Percentiles rank a stretch among this genome's conserved stretches.
Conservation (phyloP, 2,113 vertebrate species). For the Poecilia latipinna region DNA sequence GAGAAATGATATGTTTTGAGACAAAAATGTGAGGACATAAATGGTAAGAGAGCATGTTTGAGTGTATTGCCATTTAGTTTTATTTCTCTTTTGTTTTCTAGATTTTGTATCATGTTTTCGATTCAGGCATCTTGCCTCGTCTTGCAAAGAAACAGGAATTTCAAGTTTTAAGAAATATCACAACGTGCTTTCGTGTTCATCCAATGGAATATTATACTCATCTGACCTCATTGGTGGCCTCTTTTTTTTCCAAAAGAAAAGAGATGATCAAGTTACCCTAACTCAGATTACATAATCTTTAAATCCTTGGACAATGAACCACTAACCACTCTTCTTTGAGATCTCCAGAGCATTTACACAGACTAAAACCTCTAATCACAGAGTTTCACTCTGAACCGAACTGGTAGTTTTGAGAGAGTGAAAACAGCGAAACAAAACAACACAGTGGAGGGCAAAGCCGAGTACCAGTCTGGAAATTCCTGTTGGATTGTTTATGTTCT, state of each 20-base stretch:
- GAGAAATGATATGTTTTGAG: constrained; percentile 46
- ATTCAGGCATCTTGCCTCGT: neutral
- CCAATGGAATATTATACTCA: constrained; percentile 54
- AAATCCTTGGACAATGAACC: constrained; percentile 54
- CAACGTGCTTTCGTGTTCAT: constrained; percentile 26
- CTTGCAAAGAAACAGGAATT: constrained; percentile 44
- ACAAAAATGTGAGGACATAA: constrained; percentile 35
- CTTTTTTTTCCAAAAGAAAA: constrained; percentile 21
- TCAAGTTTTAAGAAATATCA: constrained; percentile 46
- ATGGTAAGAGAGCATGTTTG: constrained; percentile 28
- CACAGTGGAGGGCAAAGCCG: constrained; percentile 34
- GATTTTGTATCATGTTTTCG: neutral
- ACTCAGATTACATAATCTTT: constrained; percentile 65
- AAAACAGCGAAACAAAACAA: constrained; percentile 55
- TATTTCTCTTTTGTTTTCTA: neutral
- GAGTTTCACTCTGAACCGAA: constrained; percentile 57
- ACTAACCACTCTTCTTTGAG: constrained; percentile 42
- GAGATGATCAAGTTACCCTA: constrained; percentile 61
- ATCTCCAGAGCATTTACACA: constrained; percentile 58
- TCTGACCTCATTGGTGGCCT: constrained; percentile 47
- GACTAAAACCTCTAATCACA: constrained; percentile 67
- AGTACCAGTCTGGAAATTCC: constrained; percentile 63
- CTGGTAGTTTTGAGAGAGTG: constrained; percentile 59
- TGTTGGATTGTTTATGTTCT: constrained; percentile 65
- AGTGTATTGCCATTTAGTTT: neutral